Evolutionary conservation across 2,797 vertebrate genomes (phyloP), one percentile per base, ranked within the genome.

Genomic region (Enteromius thamalakanensis): DNA sequence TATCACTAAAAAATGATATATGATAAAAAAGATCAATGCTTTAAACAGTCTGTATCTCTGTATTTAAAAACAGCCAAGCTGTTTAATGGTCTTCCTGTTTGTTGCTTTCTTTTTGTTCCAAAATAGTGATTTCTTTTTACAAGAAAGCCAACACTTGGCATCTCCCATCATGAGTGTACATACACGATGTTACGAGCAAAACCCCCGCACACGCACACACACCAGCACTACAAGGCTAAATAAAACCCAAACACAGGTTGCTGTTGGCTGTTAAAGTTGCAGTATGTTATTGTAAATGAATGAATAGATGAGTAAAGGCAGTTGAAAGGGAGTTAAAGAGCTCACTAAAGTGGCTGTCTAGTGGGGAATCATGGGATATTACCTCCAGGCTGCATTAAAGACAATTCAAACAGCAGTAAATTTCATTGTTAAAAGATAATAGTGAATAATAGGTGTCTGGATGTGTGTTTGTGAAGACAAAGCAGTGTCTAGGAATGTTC

Each of bases 401-500:
- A 86, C 70, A 74, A 81, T 81, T 81, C 77, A 89, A 86, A 89
- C 72, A 69, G 82, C 34, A 70, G 87, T 87, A 84, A 86, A 85
- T 86, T 87, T 88, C 86, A 86, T 87, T 90, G 88, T 86, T 89
- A 90, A 92, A 83, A 91, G 89, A 76, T 90, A 93, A 83, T 92
- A 87, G 91, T 91, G 88, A 93, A 90, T 89, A 92, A 89, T 90
- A 89, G 91, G 87, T 87, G 90, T 91, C 87, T 88, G 86, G 82
- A 80, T 89, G 88, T 84, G 79, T 70, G 71, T 80, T 83, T 79
- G 80, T 65, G 77, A 75, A 86, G 83, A 80, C 82, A 3, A 69
- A 81, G 65, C 26, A 47, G 62, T 58, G 82, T 89, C 85, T 89
- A 82, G 68, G 70, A 89, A 87, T 82, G 76, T 79, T 71, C 64